Conservation (phyloP, 1,140 invertebrate genomes). For the Drosophila sechellia region DNA sequence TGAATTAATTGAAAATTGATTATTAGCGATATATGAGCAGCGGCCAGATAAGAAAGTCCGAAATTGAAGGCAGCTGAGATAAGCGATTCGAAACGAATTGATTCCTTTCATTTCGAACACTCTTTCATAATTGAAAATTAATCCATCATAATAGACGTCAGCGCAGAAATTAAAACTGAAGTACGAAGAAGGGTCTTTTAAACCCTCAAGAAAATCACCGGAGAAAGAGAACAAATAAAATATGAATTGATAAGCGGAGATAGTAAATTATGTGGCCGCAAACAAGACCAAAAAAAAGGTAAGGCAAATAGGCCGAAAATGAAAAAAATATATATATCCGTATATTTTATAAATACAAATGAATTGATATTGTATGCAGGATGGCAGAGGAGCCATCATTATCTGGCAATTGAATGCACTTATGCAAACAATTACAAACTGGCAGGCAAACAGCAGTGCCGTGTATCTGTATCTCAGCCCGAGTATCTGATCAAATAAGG, state of each 20-base stretch:
- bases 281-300: conserved; percentile 38
- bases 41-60: conserved; percentile 47
- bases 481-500: conserved; percentile 70
- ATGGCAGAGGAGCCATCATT: conserved; percentile 52
- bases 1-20: conserved; percentile 84
- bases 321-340: neutral
- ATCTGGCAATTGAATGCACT: conserved; percentile 77
- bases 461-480: conserved; percentile 20
- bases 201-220: conserved; percentile 11
- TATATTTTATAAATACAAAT: conserved; percentile 47
- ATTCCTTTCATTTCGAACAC: conserved; percentile 12
- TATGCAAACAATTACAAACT: conserved; percentile 73
- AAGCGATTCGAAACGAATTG: conserved; percentile 9
- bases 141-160: conserved; percentile 83
- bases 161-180: conserved; percentile 42
- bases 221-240: conserved; percentile 27
- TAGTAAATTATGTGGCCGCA: conserved; percentile 63
- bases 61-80: conserved; percentile 43
- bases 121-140: conserved; percentile 79
- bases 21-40: conserved; percentile 64
- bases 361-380: conserved; percentile 27
- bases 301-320: conserved; percentile 57
- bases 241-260: conserved; percentile 42
- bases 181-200: conserved; percentile 14
- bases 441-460: conserved; percentile 56